A percentile compares a stretch with the other conserved stretches of the same genome.
phyloP scores from a whole-genome alignment of 2,888 invertebrate species.

The Pristionchus exspectatus region DNA sequence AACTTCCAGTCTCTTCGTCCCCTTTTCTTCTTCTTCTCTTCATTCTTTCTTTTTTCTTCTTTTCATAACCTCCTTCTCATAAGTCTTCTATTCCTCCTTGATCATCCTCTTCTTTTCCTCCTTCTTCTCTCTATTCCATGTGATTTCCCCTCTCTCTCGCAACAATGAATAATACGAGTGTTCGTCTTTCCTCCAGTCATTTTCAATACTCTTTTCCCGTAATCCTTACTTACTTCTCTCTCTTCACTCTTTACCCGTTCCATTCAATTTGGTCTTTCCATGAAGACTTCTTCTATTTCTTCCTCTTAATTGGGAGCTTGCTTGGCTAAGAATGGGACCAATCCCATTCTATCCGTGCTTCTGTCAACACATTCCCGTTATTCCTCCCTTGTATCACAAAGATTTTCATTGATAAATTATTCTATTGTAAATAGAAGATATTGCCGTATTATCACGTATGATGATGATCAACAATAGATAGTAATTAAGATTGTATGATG shows the following conservation, averaged over 20 bases:
- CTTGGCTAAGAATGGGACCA: neutral
- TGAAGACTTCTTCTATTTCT: neutral
- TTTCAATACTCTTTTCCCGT: neutral
- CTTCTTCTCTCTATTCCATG: conserved; percentile 11
- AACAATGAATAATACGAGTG: conserved; percentile 16
- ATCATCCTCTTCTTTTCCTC: neutral
- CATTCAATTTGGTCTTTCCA: neutral
- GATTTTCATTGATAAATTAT: neutral
- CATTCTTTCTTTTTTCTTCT: conserved; percentile 31
- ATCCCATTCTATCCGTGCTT: neutral
- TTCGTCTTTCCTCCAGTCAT: conserved; percentile 3
- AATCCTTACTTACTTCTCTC: neutral
- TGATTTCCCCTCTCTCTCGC: conserved; percentile 1
- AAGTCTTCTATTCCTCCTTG: neutral
- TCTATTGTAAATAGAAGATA: neutral
- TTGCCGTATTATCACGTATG: neutral
- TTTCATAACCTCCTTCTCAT: conserved; percentile 26
- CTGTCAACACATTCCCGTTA: neutral
- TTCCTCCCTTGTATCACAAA: neutral
- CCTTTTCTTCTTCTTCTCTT: conserved; percentile 5
- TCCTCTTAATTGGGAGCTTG: conserved; percentile 13
- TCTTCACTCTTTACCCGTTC: neutral
- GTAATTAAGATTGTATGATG: neutral
- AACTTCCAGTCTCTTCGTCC: conserved; percentile 15
- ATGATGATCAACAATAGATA: neutral